Evolutionary conservation across 1,140 invertebrate genomes (phyloP).

Genomic region (Olivierus martensii): DNA sequence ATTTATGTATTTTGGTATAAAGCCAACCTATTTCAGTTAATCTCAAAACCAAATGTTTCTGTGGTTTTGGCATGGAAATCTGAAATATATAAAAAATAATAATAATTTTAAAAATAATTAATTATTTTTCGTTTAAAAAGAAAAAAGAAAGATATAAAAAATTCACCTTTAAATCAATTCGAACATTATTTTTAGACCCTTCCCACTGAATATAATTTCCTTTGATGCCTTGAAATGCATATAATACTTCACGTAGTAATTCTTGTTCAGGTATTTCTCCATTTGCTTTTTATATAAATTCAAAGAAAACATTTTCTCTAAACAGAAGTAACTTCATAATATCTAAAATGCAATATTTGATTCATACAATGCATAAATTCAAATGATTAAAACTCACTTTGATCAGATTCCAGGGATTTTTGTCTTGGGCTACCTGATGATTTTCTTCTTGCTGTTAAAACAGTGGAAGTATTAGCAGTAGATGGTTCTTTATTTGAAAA

Average conservation of each 20-base stretch:
- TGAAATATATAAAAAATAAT: conserved; percentile 18
- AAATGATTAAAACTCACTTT: background rate
- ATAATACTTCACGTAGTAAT: conserved; percentile 61
- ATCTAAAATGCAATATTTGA: conserved; percentile 2
- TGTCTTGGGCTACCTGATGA: background rate
- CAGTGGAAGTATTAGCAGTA: background rate
- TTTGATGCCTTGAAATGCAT: conserved; percentile 64
- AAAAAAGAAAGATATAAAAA: too few relatives aligned
- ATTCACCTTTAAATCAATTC: conserved; percentile 42
- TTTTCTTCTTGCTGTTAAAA: background rate
- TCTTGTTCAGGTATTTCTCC: conserved; percentile 32
- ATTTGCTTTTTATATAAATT: conserved; percentile 4
- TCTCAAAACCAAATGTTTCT: conserved; percentile 42
- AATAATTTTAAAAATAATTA: conserved; percentile 5
- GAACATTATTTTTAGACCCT: conserved; percentile 43
- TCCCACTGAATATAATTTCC: conserved; percentile 57
- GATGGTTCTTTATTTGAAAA: conserved; percentile 4
- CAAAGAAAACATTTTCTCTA: too few relatives aligned
- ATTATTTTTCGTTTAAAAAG: too few relatives aligned
- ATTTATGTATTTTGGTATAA: conserved; percentile 57
- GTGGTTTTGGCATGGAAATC: conserved; percentile 32
- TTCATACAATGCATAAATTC: conserved; percentile 1
- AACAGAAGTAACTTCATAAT: too few relatives aligned
- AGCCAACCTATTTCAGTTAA: conserved; percentile 75
- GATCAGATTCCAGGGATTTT: too few relatives aligned